Conservation (phyloP, 2,888 invertebrate species). For the Lottia scabra region DNA sequence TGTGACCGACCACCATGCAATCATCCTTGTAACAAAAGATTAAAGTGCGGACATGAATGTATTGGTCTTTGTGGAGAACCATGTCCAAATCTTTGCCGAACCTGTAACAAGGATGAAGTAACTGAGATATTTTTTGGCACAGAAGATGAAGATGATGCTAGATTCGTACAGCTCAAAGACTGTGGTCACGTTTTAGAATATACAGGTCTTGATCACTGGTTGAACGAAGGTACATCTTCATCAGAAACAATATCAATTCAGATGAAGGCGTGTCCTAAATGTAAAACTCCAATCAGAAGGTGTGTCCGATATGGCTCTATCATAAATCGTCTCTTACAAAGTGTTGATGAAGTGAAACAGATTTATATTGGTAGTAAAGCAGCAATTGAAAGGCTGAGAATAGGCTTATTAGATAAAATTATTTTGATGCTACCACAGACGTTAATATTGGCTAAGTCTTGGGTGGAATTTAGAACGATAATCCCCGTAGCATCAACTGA, state of each 20-base stretch:
- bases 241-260: constrained; percentile 20
- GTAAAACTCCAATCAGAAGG: constrained; percentile 75
- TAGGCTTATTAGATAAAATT: neutral
- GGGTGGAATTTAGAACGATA: neutral
- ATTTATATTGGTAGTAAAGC: constrained; percentile 13
- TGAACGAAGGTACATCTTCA: constrained; percentile 70
- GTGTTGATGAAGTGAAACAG: constrained; percentile 63
- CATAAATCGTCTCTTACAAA: constrained; percentile 69
- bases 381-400: neutral
- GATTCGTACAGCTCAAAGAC: constrained; percentile 61
- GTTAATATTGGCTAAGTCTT: neutral
- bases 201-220: constrained; percentile 67
- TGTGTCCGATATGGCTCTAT: constrained; percentile 74
- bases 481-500: neutral
- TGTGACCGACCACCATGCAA: constrained; percentile 60
- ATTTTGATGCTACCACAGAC: neutral
- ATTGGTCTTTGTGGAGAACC: constrained; percentile 81
- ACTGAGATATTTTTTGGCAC: constrained; percentile 69
- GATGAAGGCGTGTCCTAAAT: constrained; percentile 73
- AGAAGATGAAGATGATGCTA: constrained; percentile 74
- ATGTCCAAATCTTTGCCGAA: constrained; percentile 75
- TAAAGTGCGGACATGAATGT: constrained; percentile 64
- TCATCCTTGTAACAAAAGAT: constrained; percentile 34
- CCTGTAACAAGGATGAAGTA: constrained; percentile 70
- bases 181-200: constrained; percentile 67